Evolutionary conservation across 1,140 invertebrate genomes (phyloP), one percentile per base, ranked within the genome.

Genomic region (Macrostomum lignano): DNA sequence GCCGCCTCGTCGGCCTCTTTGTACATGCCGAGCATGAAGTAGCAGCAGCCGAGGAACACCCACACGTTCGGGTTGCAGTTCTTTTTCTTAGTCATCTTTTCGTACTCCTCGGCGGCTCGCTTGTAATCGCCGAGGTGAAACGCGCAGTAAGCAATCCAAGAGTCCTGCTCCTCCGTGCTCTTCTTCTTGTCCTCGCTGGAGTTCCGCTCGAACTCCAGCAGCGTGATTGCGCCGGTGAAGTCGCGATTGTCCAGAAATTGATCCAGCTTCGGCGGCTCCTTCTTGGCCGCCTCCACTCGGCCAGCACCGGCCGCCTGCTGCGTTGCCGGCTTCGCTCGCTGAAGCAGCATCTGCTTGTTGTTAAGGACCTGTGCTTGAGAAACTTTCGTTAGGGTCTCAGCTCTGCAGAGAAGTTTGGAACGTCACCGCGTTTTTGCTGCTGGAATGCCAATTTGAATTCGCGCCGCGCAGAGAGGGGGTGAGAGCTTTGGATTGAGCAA

Each of bases 101-200:
- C 45, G 46, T 62, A 63, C 37, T 60, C 55, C 59, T 61, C 64
- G n/a, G 78, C 60, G 0, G 84, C 72, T 46, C 69, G 67, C 44
- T 73, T 72, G 55, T 86, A 91, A 48, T 94, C 77, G 1, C 78
- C 82, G 22, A 84, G 58, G 58, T 94, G 84, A 58, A 91, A 94
- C 35, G 71, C 69, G 56, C 81, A 88, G 51, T 81, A 94, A 2
- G 72, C 81, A 36, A 76, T 69, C 81, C 84, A 94, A 36, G 73
- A 53, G 40, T 75, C 70, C 11, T 67, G 66, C 47, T 68, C 66
- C 5, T 65, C 52, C 31, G 58, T 63, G 10, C 49, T 62, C n/a
- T n/a, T n/a, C n/a, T n/a, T n/a, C n/a, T n/a, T n/a, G n/a, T n/a
- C n/a, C 24, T 62, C 67, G 43, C 52, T 56, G 36, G 7, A 6